Conservation (phyloP, 1,140 invertebrate genomes). For the Halyomorpha halys region DNA sequence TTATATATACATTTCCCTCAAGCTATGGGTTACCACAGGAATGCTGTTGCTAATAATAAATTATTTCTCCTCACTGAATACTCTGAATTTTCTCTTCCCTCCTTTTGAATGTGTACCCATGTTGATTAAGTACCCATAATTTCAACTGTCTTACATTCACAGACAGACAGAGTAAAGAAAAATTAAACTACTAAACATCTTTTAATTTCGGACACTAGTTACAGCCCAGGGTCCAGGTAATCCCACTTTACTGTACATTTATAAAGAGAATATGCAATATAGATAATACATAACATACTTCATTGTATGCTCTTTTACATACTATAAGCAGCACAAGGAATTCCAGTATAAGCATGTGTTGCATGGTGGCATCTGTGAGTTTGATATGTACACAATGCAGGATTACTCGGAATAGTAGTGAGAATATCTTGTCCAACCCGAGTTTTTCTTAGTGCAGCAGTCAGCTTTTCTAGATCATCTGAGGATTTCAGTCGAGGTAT, state of each 20-base stretch:
- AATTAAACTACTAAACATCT: too few relatives aligned
- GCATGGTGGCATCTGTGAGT: slow-evolving; percentile 81
- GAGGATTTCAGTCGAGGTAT: slow-evolving; percentile 40
- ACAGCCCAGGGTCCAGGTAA: too few relatives aligned
- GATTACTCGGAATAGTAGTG: slow-evolving; percentile 41
- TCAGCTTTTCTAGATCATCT: slow-evolving; percentile 50
- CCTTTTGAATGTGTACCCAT: too few relatives aligned
- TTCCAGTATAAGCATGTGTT: slow-evolving; percentile 78
- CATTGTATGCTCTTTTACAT: slow-evolving; percentile 38
- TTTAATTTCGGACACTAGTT: too few relatives aligned
- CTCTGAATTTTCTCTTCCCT: too few relatives aligned
- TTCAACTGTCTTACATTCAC: too few relatives aligned
- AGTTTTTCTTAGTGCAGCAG: slow-evolving; percentile 38
- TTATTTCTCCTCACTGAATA: too few relatives aligned
- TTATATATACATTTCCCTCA: too few relatives aligned
- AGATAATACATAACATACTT: slow-evolving; percentile 23
- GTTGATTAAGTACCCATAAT: too few relatives aligned
- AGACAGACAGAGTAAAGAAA: too few relatives aligned
- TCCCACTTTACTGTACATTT: not conserved
- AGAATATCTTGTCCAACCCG: slow-evolving; percentile 33
- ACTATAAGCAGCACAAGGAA: slow-evolving; percentile 75
- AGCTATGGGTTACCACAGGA: too few relatives aligned
- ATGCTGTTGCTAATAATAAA: too few relatives aligned
- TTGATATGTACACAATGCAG: slow-evolving; percentile 60
- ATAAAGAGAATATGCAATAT: slow-evolving; percentile 26